Conservation (phyloP, 2,113 vertebrate species). For the Uropsilus gracilis region DNA sequence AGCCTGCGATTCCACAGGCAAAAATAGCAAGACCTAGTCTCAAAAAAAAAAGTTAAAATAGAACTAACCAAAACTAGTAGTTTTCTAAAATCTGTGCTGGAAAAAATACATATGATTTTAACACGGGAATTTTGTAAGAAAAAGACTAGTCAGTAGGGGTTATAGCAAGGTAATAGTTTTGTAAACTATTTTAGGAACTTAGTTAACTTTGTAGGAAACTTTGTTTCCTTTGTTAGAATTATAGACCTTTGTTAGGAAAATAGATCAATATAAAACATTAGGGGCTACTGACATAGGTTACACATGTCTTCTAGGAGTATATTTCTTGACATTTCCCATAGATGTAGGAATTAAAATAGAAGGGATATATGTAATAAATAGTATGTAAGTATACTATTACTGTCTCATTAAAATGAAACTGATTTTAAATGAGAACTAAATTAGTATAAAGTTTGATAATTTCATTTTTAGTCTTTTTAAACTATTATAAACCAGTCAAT, state of each 20-base stretch:
- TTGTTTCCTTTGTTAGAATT: no score
- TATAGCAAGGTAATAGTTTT: neutral
- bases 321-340: neutral
- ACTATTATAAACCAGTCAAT: neutral
- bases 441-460: neutral
- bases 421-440: slow-evolving; percentile 2
- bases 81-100: neutral
- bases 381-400: neutral
- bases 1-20: no score
- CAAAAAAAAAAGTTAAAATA: no score
- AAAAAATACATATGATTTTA: neutral
- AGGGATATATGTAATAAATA: neutral
- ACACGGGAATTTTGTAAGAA: neutral
- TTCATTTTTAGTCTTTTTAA: slow-evolving; percentile 2
- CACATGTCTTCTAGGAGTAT: neutral
- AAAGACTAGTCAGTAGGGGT: neutral
- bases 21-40: no score
- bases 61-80: neutral
- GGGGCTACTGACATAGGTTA: neutral
- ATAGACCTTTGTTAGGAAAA: slow-evolving; percentile 2
- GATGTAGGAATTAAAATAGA: neutral
- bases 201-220: no score
- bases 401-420: neutral
- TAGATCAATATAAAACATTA: neutral
- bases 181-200: no score